Evolutionary conservation across 92 coral and sea anemone genomes (phyloP), one percentile per base, ranked within the genome.

Genomic region (Paragorgia papillata): DNA sequence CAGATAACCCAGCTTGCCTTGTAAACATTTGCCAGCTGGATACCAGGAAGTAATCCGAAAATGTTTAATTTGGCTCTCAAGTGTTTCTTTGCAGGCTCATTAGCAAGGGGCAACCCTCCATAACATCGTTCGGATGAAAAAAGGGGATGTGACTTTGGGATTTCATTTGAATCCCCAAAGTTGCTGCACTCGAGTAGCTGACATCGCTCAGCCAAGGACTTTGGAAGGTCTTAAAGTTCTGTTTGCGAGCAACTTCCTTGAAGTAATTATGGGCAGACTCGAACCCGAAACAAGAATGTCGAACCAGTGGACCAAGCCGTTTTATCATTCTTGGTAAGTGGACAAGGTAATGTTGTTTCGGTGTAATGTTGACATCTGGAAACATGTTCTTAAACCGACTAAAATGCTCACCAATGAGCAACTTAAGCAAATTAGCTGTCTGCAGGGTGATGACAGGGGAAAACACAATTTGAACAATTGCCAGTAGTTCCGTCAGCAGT

Each of bases 221-320:
- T 74, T 18, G 85, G 70, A 88, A 79, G 75, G 85, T 88, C 39
- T 85, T 88, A 46, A 75, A 81, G 26, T 86, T 86, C 40, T 75
- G 83, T 56, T 81, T 60, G 8, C 76, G 57, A 13, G 86, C 82
- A 24, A 88, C 30, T 61, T 79, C 82, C 65, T 88, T 88, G 48
- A 88, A 88, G 56, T 88, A 86, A 20, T 67, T 56, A 58, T 85
- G 92, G 30, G 86, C 83, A 18, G 82, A 83, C 43, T 88, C 92
- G 75, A 88, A 76, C 43, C 85, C 78, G 83, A 88, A 85, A 67
- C 88, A 85, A 80, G 89, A 88, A 77, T 81, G 79, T 40, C 87
- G 55, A 33, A 73, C 77, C 31, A 88, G 79, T 34, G 92, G 92
- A 32, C 92, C 92, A 75, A 86, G 86, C 57, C 79, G 70, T 25